phyloP scores from a whole-genome alignment of 2,797 vertebrate genomes.

The Xiphorhynchus erythropygius region DNA sequence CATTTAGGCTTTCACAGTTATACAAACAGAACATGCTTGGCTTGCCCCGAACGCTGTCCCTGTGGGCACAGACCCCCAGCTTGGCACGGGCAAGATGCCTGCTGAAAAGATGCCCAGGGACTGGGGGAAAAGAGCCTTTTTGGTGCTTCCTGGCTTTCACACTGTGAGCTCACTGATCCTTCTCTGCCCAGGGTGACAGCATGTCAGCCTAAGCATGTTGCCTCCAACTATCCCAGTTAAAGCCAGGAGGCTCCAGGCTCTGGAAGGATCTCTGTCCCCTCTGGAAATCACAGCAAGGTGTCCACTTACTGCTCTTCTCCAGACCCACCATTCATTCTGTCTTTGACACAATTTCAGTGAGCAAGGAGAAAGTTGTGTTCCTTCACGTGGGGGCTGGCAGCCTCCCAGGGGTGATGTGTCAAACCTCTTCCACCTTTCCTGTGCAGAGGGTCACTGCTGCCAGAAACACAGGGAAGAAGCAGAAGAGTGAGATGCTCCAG shows the following conservation, averaged over 20 bases:
- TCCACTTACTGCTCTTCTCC: not conserved
- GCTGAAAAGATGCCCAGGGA: rapidly evolving
- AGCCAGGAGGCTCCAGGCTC: not conserved
- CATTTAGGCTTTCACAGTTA: not conserved
- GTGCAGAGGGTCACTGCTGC: not conserved
- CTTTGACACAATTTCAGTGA: not conserved
- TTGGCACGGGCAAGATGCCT: rapidly evolving
- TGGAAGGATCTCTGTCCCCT: not conserved
- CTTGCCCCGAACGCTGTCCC: not conserved
- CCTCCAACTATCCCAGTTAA: not conserved
- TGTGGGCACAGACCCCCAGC: not conserved
- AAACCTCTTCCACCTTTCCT: not conserved
- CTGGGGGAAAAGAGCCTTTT: not conserved
- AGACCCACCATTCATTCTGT: not conserved
- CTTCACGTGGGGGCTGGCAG: not conserved
- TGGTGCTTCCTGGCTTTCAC: not conserved
- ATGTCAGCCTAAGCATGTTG: rapidly evolving
- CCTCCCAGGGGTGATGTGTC: not conserved
- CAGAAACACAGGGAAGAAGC: not conserved
- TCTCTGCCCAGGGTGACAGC: not conserved
- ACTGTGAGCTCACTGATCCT: not conserved
- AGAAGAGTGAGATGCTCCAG: not conserved
- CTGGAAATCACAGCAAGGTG: not conserved
- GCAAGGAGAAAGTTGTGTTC: not conserved
- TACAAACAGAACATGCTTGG: not conserved